Evolutionary conservation across 2,113 vertebrate genomes (phyloP), one percentile per base, ranked within the genome.

Genomic region (Hippoglossus stenolepis): DNA sequence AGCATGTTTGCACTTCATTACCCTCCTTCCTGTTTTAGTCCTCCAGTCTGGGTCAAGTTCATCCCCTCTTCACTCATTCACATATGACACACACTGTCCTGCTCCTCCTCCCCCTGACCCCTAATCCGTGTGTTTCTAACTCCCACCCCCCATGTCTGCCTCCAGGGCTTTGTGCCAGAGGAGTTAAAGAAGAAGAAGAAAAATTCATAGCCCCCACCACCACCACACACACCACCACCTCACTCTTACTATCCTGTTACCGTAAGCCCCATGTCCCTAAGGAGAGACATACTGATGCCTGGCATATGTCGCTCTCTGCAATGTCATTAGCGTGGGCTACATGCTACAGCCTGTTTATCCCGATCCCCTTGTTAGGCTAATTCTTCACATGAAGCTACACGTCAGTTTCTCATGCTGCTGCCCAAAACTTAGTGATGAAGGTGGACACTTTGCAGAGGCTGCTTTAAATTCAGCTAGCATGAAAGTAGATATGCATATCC

Each of bases 1-100:
- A 92, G 90, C 92, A 91, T 93, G 92, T 92, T 92, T 90, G 88
- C 87, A 92, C 89, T 88, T 91, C 89, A 93, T 93, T 92, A 88
- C 85, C 79, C 83, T 84, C 85, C 90, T 90, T 90, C 89, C 91
- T 88, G 87, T 86, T 92, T 76, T 35, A 87, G 85, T 85, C 83
- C 84, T 89, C 66, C 65, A 86, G 90, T 88, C 89, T 91, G 89
- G 90, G 91, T 93, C 90, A 92, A 92, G 89, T 93, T 90, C 90
- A 87, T 57, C 73, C 73, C 62, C 73, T 58, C 79, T 24, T 57
- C 69, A 70, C 73, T 86, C 85, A 86, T 92, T 92, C 89, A 91
- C 89, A 85, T 82, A 60, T 70, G 77, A 81, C 85, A 89, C 71
- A 68, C 63, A 75, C 85, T 80, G 61, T 84, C 78, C 73, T 13